Evolutionary conservation across 2,113 vertebrate genomes (phyloP).

Genomic region (Spheniscus mendiculus): DNA sequence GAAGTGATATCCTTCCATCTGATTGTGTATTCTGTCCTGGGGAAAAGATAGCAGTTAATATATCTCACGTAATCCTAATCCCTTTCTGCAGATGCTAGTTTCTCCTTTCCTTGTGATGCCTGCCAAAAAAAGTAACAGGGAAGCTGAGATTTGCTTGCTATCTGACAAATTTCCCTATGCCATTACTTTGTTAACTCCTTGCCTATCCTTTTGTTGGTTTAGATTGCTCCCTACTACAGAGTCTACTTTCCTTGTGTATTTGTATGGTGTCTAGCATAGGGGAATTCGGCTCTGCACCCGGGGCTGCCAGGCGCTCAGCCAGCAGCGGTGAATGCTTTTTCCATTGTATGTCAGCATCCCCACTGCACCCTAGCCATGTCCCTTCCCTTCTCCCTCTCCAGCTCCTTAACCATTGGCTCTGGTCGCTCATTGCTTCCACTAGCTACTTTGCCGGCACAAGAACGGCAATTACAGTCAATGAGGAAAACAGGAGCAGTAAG

Average conservation of each 20-base stretch:
- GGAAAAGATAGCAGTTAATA: neutral
- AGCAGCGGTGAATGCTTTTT: neutral
- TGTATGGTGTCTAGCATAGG: neutral
- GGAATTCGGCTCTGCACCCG: neutral
- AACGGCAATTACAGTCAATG: neutral
- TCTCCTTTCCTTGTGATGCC: neutral
- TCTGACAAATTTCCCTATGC: neutral
- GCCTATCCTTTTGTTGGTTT: neutral
- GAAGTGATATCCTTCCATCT: neutral
- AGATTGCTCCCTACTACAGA: neutral
- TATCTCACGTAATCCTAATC: neutral
- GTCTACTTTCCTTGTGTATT: neutral
- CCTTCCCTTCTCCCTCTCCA: neutral
- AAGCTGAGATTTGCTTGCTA: neutral
- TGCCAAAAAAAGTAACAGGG: neutral
- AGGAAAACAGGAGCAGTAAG: neutral
- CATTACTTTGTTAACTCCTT: neutral
- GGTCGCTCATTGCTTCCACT: neutral
- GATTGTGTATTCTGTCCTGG: neutral
- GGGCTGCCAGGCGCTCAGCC: neutral
- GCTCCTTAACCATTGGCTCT: neutral
- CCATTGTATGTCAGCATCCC: neutral
- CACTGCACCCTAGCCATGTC: rapidly evolving
- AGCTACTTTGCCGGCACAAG: neutral
- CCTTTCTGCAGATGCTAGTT: neutral